Base-by-base conservation (phyloP, 2,113 vertebrate genomes). In the Brienomyrus longianalis region DNA sequence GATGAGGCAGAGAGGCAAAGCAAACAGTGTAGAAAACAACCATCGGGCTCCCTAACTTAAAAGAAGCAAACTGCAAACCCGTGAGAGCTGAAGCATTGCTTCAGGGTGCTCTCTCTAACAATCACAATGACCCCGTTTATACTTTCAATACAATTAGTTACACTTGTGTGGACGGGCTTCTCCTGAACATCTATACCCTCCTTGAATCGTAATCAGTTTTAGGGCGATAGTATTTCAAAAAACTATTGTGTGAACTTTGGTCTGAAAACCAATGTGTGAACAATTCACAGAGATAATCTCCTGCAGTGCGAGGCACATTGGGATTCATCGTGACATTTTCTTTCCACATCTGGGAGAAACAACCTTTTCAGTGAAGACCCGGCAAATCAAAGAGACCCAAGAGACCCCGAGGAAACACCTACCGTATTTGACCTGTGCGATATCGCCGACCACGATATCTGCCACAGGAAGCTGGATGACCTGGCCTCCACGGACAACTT, bases 341-440 rank as follows among this genome's bases (percentile, higher is more conserved):
- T 47, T 84, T 19, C 17, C 66, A 35, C 31, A 15, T 27, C 31
- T 35, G 31, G 66, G 27, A 13, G 66, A 74, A 74, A 19, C 31
- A 7, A 7, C 35, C 35, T 39, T 43, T 19, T 43, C 5, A 6
- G 74, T 70, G 62, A 0, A 27, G 27, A 9, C 27, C 31, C 35
- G 1, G 35, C 74, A 43, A 43, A 47, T 48, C 43, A 27, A 45
- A 2, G 48, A 54, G 11, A 43, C 52, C 19, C 23, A 45, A 2
- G 48, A 54, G 11, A 43, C 52, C 19, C 23, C 45, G 21, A 85
- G 27, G 10, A 50, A 47, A 90, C 54, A 95, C 97, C 90, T 93
- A 98, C 98, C 98, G 0, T 99, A 99, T 95, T 99, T 99, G 91
- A 99, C 92, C 94, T 99, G 98, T 59, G 98, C 98, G 1, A 99